These are phyloP conservation scores for Drosophila vallismaia DNA, from an alignment of 2,888 invertebrate species.

Conservation along the genomic window DNA sequence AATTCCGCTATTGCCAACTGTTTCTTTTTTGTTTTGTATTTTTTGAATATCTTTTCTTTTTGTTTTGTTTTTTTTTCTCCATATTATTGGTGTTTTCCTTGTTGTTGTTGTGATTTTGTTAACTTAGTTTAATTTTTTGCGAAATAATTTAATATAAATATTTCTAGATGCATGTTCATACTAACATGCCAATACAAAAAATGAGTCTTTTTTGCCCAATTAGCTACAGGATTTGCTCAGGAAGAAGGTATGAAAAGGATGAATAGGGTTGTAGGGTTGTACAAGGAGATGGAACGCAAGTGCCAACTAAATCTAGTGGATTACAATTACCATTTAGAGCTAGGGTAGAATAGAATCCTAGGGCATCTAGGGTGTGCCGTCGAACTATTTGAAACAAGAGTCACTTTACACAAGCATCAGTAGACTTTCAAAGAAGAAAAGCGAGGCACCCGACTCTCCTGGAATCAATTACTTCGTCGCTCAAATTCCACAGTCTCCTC, in stretches of 20 bases:
- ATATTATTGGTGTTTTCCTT: conserved; percentile 29
- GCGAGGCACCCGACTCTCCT: conserved; percentile 6
- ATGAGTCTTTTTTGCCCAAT: conserved; percentile 48
- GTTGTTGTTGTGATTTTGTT: conserved; percentile 20
- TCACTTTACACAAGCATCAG: conserved; percentile 63
- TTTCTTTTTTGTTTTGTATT: conserved; percentile 14
- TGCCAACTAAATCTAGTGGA: conserved; percentile 45
- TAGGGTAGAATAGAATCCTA: conserved; percentile 34
- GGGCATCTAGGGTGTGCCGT: conserved; percentile 18
- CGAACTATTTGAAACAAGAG: conserved; percentile 39
- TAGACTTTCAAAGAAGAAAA: conserved; percentile 17
- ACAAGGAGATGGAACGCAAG: conserved; percentile 16
- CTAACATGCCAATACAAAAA: conserved; percentile 35
- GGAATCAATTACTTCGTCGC: conserved; percentile 55
- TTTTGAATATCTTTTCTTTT: conserved; percentile 15
- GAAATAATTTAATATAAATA: conserved; percentile 53
- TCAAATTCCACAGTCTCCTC: conserved; percentile 59
- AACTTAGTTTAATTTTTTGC: conserved; percentile 41
- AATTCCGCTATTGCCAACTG: conserved; percentile 41
- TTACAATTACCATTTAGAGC: conserved; percentile 44
- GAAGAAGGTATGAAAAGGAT: conserved; percentile 3
- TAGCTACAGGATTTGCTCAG: conserved; percentile 36
- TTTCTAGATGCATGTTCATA: conserved; percentile 44
- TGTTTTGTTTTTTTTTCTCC: conserved; percentile 10
- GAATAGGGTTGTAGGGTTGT: conserved; percentile 5